These are phyloP conservation scores for Vesta saturnalis DNA, from an alignment of 2,888 invertebrate genomes.

Conservation along the genomic window DNA sequence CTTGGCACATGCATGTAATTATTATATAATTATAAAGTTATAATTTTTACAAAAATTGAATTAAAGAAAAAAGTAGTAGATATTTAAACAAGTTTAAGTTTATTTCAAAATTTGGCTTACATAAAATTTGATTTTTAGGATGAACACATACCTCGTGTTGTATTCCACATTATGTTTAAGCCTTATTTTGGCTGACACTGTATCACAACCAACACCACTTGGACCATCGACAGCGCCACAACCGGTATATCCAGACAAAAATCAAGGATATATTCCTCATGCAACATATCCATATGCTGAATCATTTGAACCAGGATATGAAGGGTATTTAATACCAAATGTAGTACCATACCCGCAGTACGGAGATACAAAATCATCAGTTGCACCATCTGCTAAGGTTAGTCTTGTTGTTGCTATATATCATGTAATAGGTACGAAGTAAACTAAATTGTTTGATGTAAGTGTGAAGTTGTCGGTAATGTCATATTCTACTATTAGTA, in stretches of 20 bases:
- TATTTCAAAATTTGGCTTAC: no score
- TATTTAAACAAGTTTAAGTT: no score
- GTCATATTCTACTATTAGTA: no score
- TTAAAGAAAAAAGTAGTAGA: no score
- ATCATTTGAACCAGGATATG: conserved; percentile 53
- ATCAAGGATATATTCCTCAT: conserved; percentile 45
- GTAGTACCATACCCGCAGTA: conserved; percentile 9
- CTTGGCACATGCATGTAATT: no score
- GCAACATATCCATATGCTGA: conserved; percentile 50
- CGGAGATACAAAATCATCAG: conserved; percentile 24
- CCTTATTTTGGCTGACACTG: neutral
- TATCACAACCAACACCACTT: conserved; percentile 14
- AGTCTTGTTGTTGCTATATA: no score
- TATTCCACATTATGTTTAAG: neutral
- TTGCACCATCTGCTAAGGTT: conserved; percentile 41
- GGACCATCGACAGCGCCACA: conserved; percentile 27
- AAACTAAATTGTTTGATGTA: no score
- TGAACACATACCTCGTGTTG: neutral
- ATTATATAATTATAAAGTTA: no score
- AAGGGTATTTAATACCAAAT: conserved; percentile 60
- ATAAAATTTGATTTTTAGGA: no score
- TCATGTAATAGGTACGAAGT: no score
- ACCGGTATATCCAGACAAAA: conserved; percentile 41
- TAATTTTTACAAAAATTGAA: no score
- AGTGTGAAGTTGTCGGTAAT: no score